These are phyloP conservation scores for Tuberolachnus salignus DNA, from an alignment of 2,888 invertebrate genomes.

Conservation along the genomic window DNA sequence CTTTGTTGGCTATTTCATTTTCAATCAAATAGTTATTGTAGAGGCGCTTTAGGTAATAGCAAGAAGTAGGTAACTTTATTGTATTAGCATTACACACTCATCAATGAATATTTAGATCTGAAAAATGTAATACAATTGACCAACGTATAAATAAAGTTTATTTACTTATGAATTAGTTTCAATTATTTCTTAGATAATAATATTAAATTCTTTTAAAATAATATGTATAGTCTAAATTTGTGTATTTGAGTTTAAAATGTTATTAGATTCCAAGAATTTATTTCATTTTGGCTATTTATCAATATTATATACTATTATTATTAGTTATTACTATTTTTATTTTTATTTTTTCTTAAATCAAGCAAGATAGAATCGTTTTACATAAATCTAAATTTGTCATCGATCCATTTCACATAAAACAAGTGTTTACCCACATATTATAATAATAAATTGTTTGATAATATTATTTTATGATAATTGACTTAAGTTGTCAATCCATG, in stretches of 20 bases:
- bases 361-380: neutral
- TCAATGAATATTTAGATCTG: no score
- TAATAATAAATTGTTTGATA: no score
- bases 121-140: no score
- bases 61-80: no score
- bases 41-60: no score
- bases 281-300: slow-evolving; percentile 12
- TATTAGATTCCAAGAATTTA: slow-evolving; percentile 7
- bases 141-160: neutral
- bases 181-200: neutral
- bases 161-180: neutral
- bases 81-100: neutral
- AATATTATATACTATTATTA: neutral
- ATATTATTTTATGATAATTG: neutral
- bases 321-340: neutral
- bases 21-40: no score
- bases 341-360: neutral
- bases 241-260: neutral
- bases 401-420: neutral
- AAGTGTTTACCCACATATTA: no score
- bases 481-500: no score
- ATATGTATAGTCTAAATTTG: neutral
- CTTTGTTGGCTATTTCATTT: no score
- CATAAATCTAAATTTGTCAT: neutral
- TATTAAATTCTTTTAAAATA: slow-evolving; percentile 9